Evolutionary conservation across 2,888 invertebrate genomes (phyloP), one percentile per base, ranked within the genome.

Genomic region (Trichopoda pennipes): DNA sequence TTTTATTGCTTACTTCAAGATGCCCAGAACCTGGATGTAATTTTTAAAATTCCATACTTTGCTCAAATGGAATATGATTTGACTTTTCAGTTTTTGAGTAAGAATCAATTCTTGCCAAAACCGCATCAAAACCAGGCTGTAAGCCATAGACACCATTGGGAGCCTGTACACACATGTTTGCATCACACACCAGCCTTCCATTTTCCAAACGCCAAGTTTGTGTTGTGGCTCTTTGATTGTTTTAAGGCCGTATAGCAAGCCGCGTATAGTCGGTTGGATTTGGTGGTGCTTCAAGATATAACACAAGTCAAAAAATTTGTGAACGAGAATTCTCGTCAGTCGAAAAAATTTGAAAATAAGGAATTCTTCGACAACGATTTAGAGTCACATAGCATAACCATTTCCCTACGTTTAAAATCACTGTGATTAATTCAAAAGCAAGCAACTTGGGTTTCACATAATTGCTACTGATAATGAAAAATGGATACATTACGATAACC

Each of bases 161-260:
- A 0, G 95, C 94, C 91, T 97, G 94, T 64, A 82, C 81, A 23
- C 1, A 55, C 4, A 55, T 95, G 91, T 96, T 96, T 86, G 94
- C 94, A 91, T 97, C 96, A 90, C 98, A 98, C 90, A 96, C 95
- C 86, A 99, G 93, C 87, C 97, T 93, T 85, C 96, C 95, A 85
- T 94, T 93, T 32, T 96, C 95, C 88, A 97, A 97, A 69, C 94
- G 93, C 99, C 99, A 99, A 2, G 96, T 96, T 92, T 99, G 99
- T 63, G 98, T 99, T 19, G 95, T 94, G 76, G 94, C 93, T 84
- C 99, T 93, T 58, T 97, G 94, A 42, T 94, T 93, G 91, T 98
- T 98, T 1, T 96, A 94, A 84, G 96, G 94, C 64, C 96, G 93
- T 86, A 99, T 92, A 86, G 95, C 94, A 55, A 99, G 93, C 64